A percentile compares a stretch with the other conserved stretches of the same genome.
Evolutionary conservation across 2,113 vertebrate species (phyloP).

Genomic region (Oriolus oriolus): DNA sequence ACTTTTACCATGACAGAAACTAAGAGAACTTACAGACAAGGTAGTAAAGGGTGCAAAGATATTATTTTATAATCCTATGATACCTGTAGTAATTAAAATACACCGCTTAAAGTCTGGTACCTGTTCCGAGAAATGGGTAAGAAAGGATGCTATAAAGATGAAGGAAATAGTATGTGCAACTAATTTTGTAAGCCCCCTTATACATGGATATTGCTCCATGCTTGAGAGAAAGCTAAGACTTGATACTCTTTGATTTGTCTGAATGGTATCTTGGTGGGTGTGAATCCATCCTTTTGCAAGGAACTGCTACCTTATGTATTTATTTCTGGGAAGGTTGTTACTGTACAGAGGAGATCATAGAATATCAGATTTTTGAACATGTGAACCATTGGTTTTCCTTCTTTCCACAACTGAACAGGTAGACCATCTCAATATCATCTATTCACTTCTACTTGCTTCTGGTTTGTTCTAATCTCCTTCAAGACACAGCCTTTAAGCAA

Average conservation of each 20-base stretch:
- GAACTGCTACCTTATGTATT: neutral
- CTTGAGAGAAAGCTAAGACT: neutral
- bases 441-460: neutral
- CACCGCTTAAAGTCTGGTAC: neutral
- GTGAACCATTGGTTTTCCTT: neutral
- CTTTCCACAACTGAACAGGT: neutral
- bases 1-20: neutral
- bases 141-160: neutral
- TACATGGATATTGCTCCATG: neutral
- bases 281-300: neutral
- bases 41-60: neutral
- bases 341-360: neutral
- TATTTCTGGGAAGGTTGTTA: neutral
- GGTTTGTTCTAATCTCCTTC: neutral
- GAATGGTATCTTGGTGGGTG: neutral
- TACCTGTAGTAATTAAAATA: neutral
- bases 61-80: neutral
- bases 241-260: neutral
- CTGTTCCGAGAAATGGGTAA: neutral
- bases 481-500: neutral
- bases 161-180: neutral
- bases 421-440: neutral
- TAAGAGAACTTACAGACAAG: neutral
- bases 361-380: neutral
- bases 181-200: neutral